phyloP scores from a whole-genome alignment of 2,113 vertebrate species.

The Pollimyrus isidori region DNA sequence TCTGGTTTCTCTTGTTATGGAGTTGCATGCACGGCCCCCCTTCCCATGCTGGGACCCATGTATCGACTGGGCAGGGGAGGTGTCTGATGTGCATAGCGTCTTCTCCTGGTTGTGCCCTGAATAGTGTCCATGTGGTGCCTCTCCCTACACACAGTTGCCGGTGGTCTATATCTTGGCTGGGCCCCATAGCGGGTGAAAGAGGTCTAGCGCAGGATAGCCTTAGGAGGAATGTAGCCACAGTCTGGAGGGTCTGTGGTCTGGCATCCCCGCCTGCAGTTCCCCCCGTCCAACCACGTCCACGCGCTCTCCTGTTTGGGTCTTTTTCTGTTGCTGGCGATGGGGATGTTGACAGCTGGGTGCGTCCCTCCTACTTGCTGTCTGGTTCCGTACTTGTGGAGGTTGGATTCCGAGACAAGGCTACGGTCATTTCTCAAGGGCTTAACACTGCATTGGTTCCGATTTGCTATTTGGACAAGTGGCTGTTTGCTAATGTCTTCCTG shows the following conservation, averaged over 20 bases:
- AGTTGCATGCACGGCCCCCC: conserved; percentile 59
- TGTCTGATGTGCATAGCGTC: conserved; percentile 63
- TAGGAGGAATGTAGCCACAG: conserved; percentile 72
- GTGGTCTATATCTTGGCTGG: conserved; percentile 89
- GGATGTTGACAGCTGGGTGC: conserved; percentile 57
- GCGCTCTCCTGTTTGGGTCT: conserved; percentile 65
- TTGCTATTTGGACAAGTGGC: conserved; percentile 86
- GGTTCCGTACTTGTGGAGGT: conserved; percentile 73
- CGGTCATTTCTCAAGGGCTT: conserved; percentile 70
- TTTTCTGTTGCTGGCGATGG: conserved; percentile 68
- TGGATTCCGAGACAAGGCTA: conserved; percentile 66
- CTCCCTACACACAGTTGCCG: conserved; percentile 87
- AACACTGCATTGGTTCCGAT: conserved; percentile 72
- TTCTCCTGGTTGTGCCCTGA: conserved; percentile 81
- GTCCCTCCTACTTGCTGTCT: conserved; percentile 61
- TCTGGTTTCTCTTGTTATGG: conserved; percentile 71
- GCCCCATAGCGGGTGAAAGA: conserved; percentile 72
- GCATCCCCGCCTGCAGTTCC: conserved; percentile 59
- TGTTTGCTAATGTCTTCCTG: conserved; percentile 82
- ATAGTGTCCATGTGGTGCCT: conserved; percentile 89
- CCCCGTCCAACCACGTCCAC: conserved; percentile 59
- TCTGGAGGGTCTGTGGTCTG: conserved; percentile 73
- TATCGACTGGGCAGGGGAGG: conserved; percentile 33
- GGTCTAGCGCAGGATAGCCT: conserved; percentile 93
- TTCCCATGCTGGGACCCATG: conserved; percentile 16